Evolutionary conservation across 2,113 vertebrate genomes (phyloP).

Genomic region (Brachyhypopomus occidentalis): DNA sequence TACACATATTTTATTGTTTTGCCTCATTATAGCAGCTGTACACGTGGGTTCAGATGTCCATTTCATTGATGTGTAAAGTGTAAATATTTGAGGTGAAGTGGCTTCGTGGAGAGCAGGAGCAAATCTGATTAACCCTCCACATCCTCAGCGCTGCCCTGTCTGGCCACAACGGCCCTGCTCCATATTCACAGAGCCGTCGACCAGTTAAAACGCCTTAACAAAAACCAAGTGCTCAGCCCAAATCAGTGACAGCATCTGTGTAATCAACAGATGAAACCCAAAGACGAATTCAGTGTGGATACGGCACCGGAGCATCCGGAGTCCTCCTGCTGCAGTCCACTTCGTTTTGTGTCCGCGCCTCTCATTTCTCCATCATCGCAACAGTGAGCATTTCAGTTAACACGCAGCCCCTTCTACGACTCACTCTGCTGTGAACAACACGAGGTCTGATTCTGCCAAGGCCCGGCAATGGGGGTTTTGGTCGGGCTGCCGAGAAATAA

Average conservation of each 20-base stretch:
- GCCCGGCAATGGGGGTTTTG: constrained; percentile 33
- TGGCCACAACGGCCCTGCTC: constrained; percentile 32
- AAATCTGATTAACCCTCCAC: constrained; percentile 76
- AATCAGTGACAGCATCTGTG: constrained; percentile 5
- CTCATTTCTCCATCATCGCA: neutral
- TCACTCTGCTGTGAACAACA: constrained; percentile 62
- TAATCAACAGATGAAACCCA: neutral
- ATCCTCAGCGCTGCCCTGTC: constrained; percentile 68
- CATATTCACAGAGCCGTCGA: constrained; percentile 19
- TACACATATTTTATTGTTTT: constrained; percentile 29
- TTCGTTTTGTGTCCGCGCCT: constrained; percentile 54
- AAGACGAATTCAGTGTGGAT: neutral
- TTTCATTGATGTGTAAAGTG: constrained; percentile 74
- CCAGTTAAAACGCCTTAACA: neutral
- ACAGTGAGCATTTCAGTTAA: neutral
- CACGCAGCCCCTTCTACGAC: constrained; percentile 45
- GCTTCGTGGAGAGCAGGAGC: constrained; percentile 67
- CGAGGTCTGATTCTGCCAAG: constrained; percentile 60
- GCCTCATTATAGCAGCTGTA: constrained; percentile 27
- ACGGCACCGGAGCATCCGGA: neutral
- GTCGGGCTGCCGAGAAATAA: constrained; percentile 60
- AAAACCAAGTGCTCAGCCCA: neutral
- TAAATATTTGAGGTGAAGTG: constrained; percentile 77
- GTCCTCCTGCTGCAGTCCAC: neutral
- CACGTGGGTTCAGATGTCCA: constrained; percentile 70